Evolutionary conservation across 1,140 invertebrate species (phyloP), one percentile per base, ranked within the genome.

Genomic region (Sesamia nonagrioides): DNA sequence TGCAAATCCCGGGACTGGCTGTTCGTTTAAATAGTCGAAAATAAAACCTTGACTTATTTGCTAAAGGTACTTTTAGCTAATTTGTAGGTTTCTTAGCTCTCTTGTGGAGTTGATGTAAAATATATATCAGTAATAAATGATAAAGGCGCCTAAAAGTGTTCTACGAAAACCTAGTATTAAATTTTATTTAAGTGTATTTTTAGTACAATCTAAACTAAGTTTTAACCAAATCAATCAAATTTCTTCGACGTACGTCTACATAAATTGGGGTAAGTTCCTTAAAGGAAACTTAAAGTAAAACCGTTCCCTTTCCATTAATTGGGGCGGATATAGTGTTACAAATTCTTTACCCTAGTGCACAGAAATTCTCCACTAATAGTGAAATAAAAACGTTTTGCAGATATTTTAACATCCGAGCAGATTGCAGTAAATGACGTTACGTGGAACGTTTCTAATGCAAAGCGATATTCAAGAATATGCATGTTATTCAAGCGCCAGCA

Each of bases 391-490:
- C 17, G 35, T 17, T 63, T n/a, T 8, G 3, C 33, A 35, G 27
- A 45, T 45, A 45, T 45, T 45, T 11, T 11, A 45, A 11, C 42
- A 45, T 45, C 2, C 11, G 11, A 9, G 9, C 9, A 11, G 9
- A 37, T n/a, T 17, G 15, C 35, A 35, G 13, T 40, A 40, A 63
- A 63, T 37, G 60, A 17, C n/a, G 33, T 37, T 40, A 63, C 7
- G 60, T 33, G 13, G 35, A 17, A 63, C 54, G 3, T 40, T 37
- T 63, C n/a, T 40, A 63, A 35, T 17, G 35, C 9, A 15, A 3
- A 17, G 60, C n/a, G n/a, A 37, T 40, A 63, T 63, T 63, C 60
- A 40, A 63, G 35, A 17, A 63, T 40, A 40, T 63, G 58, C 35
- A 63, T 40, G 35, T 63, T 63, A 63, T 63, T 63, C 60, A 18